Evolutionary conservation across 2,888 invertebrate species (phyloP), one percentile per base, ranked within the genome.

Genomic region (Mactromeris polynyma): DNA sequence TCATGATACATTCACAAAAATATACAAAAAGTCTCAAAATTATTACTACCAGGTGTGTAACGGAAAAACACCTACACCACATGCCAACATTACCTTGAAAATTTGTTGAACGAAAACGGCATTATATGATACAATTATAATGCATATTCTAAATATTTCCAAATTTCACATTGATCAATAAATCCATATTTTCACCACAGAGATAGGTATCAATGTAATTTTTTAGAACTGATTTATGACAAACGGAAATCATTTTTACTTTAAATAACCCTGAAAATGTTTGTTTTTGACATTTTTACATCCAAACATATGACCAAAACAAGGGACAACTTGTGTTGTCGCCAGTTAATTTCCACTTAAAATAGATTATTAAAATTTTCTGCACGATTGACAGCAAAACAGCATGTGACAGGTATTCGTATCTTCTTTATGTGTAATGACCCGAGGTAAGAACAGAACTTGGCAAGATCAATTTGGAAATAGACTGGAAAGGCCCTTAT

Each of bases 341-440:
- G 33, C 11, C 42, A 73, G 40, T 42, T 73, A 58, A 64, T 80
- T 79, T 85, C 79, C 78, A 84, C 79, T 83, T 17, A 46, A 81
- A 83, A 69, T 40, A 40, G 73, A 83, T 83, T 87, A 83, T 83
- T 87, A 83, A 87, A 87, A 87, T 87, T 77, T 83, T 87, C 83
- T 83, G 87, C 83, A 31, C 64, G 36, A 83, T 83, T 58, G 46
- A 64, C 79, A 46, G 42, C 42, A 86, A 87, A 80, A 58, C 46
- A 79, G 46, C 84, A 88, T 85, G 42, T 84, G 83, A 81, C 58
- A 77, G 33, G 46, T 69, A 46, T 84, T 84, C 33, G 42, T 42
- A 84, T 84, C 79, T 84, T 88, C 73, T 69, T 81, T 81, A 73
- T 26, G 81, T 38, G 64, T 81, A 88, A 85, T 88, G 87, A 79